phyloP scores from a whole-genome alignment of 2,888 invertebrate genomes.

The Meloe dianella region DNA sequence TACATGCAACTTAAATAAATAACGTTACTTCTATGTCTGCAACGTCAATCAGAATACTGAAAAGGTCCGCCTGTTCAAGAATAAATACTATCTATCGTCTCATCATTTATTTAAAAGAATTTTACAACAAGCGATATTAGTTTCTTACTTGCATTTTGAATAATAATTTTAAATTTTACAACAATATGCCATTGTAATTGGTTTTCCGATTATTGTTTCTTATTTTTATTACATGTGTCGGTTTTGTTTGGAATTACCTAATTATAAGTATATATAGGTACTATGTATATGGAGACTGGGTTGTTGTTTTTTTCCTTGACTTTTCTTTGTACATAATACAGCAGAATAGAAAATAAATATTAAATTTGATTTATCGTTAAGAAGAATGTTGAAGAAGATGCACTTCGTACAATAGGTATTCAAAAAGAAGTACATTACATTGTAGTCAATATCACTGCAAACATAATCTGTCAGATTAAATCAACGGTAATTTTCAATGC shows the following conservation, averaged over 20 bases:
- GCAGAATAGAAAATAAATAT: background rate
- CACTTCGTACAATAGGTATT: background rate
- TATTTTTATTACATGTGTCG: background rate
- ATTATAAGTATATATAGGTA: background rate
- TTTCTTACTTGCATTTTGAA: background rate
- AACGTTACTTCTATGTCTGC: background rate
- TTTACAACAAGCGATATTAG: background rate
- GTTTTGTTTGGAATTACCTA: background rate
- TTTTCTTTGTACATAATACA: background rate
- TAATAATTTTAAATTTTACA: background rate
- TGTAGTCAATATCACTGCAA: background rate
- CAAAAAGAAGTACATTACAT: background rate
- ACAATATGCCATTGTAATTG: background rate
- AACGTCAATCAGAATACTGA: slow-evolving; percentile 9
- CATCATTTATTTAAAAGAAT: background rate
- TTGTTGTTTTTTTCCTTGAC: background rate
- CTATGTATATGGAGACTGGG: background rate
- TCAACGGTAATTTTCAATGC: background rate
- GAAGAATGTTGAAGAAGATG: background rate
- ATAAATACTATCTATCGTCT: background rate
- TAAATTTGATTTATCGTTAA: slow-evolving; percentile 2
- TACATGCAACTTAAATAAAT: slow-evolving; percentile 8
- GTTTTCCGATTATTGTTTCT: background rate
- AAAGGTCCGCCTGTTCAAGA: slow-evolving; percentile 7
- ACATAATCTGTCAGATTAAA: background rate